Evolutionary conservation across 2,888 invertebrate genomes (phyloP).

Genomic region (Oligia strigilis): DNA sequence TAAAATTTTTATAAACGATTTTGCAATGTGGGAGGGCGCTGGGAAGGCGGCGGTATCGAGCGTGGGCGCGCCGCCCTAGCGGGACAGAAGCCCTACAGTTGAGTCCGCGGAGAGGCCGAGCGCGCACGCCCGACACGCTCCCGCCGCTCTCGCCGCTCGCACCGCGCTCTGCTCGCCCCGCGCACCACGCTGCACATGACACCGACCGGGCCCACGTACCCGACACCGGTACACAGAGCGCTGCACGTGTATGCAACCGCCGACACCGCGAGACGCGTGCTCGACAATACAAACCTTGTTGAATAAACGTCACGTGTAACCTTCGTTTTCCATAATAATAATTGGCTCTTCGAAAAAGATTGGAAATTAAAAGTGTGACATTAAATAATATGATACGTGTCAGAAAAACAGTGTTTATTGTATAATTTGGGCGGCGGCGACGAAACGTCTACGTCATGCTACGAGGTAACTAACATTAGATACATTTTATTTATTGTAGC

Average conservation of each 20-base stretch:
- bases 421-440: slow-evolving; percentile 83
- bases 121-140: slow-evolving; percentile 77
- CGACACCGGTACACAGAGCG: slow-evolving; percentile 58
- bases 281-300: slow-evolving; percentile 44
- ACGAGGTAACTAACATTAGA: slow-evolving; percentile 79
- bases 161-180: slow-evolving; percentile 67
- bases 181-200: slow-evolving; percentile 55
- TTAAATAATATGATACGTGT: slow-evolving; percentile 85
- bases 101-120: slow-evolving; percentile 81
- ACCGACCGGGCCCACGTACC: slow-evolving; percentile 57
- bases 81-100: slow-evolving; percentile 86
- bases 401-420: slow-evolving; percentile 82
- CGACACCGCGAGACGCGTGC: slow-evolving; percentile 56
- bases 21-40: slow-evolving; percentile 88
- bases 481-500: slow-evolving; percentile 39
- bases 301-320: slow-evolving; percentile 62
- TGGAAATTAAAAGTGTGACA: slow-evolving; percentile 77
- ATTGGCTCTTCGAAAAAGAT: slow-evolving; percentile 69
- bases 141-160: slow-evolving; percentile 63
- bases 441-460: slow-evolving; percentile 85
- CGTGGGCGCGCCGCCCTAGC: slow-evolving; percentile 89
- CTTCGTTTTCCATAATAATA: slow-evolving; percentile 56
- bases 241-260: slow-evolving; percentile 70
- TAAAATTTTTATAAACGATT: slow-evolving; percentile 83
- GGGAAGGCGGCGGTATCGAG: slow-evolving; percentile 89